Conservation (phyloP, 2,888 invertebrate genomes). For the Leptinotarsa tumamoca region DNA sequence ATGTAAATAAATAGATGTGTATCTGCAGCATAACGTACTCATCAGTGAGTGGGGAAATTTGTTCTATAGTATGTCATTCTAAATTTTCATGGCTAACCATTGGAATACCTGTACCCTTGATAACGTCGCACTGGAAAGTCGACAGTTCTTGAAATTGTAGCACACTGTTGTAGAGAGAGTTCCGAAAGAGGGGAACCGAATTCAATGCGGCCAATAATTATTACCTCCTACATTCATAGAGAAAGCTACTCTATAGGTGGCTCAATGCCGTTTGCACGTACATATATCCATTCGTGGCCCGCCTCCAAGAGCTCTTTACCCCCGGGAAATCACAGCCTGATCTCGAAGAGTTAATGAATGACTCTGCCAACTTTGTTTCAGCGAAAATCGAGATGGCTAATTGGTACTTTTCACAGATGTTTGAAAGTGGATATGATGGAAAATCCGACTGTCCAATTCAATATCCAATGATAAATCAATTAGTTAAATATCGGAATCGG, state of each 20-base stretch:
- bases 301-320: constrained; percentile 9
- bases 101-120: too few species aligned
- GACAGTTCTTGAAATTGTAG: background rate
- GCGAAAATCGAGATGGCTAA: constrained; percentile 28
- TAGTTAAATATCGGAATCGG: constrained; percentile 28
- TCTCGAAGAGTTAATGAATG: constrained; percentile 31
- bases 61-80: too few species aligned
- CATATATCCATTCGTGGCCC: constrained; percentile 16
- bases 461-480: constrained; percentile 29
- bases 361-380: constrained; percentile 10
- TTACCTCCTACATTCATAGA: background rate
- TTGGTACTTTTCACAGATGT: constrained; percentile 35
- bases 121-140: background rate
- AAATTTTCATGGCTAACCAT: too few species aligned
- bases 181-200: background rate
- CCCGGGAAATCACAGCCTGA: constrained; percentile 32
- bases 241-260: background rate
- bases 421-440: constrained; percentile 32
- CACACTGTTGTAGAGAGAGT: background rate
- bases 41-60: too few species aligned
- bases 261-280: constrained; percentile 7
- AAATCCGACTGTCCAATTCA: constrained; percentile 24
- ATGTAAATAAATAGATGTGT: too few species aligned
- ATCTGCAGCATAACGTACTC: too few species aligned
- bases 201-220: background rate